Evolutionary conservation across 1,140 invertebrate genomes (phyloP), one percentile per base, ranked within the genome.

Genomic region (Ips typographus): DNA sequence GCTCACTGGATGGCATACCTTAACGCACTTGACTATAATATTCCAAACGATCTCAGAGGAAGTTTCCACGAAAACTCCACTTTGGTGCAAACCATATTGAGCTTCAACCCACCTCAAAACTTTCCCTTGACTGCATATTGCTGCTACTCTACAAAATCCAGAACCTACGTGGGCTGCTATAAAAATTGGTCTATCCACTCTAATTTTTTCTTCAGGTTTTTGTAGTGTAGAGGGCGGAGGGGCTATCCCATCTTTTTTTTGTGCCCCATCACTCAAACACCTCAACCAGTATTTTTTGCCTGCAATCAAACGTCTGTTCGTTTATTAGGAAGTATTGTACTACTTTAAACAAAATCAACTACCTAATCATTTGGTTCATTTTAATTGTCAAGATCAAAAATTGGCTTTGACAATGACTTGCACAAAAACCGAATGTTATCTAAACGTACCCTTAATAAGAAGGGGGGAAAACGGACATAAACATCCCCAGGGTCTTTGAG

Each of bases 101-200:
- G 87, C 82, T 1, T 87, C 86, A 36, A 87, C 81, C 40, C 83
- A 82, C 73, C 86, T 84, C 2, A 90, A 43, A 37, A 96, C 82
- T 72, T 85, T 84, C 2, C 95, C 95, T 52, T 83, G 76, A 1
- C 81, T 75, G 49, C 83, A 78, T 6, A 95, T 89, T 37, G 97
- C 77, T 40, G 90, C 94, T 22, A 91, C 93, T 69, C 95, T 80
- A 4, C 88, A 93, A 83, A 94, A 96, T 41, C 89, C 90, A 6
- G 94, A 94, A 38, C 95, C 95, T 39, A 97, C 94, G 82, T 98
- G 95, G 36, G 98, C 92, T 60, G 94, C 95, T 76, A 98, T 85
- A 81, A 91, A 55, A 55, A 55, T 36, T n/a, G 52, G 52, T 36
- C 52, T 36, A 55, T 55, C 52, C 6, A 55, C 37, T 55, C 36